Percentiles rank a stretch among this genome's conserved stretches.
Conservation (phyloP, 2,797 vertebrate genomes). For the Micrastur ruficollis region DNA sequence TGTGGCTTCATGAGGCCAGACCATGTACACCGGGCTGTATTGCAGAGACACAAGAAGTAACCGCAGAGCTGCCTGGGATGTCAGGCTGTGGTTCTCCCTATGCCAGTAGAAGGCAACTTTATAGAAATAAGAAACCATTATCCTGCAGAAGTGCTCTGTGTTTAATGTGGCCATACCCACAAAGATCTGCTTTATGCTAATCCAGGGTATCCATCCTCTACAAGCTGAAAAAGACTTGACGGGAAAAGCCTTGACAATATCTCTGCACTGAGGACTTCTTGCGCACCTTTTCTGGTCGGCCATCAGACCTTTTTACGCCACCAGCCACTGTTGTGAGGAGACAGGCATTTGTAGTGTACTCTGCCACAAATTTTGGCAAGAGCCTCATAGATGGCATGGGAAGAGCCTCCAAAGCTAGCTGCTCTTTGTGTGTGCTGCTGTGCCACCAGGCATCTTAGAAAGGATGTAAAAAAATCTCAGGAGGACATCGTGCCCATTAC, state of each 20-base stretch:
- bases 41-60: neutral
- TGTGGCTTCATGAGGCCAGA: rapidly evolving
- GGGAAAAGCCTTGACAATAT: too few relatives aligned
- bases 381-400: neutral
- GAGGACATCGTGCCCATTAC: too few relatives aligned
- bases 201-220: too few relatives aligned
- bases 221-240: neutral
- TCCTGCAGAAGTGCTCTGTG: neutral
- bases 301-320: too few relatives aligned
- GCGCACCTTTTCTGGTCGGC: neutral
- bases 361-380: too few relatives aligned
- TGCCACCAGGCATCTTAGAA: neutral
- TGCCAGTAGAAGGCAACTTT: neutral
- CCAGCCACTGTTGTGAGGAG: neutral
- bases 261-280: too few relatives aligned
- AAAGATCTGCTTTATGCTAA: neutral
- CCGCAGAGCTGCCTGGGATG: neutral
- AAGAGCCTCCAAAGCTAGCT: neutral
- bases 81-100: neutral
- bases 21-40: rapidly evolving
- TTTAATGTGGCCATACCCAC: neutral
- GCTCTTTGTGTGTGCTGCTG: too few relatives aligned
- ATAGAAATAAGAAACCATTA: too few relatives aligned
- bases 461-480: neutral
- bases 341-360: too few relatives aligned